Base-by-base conservation (phyloP, 2,113 vertebrate species). In the Forbesichthys agassizii region DNA sequence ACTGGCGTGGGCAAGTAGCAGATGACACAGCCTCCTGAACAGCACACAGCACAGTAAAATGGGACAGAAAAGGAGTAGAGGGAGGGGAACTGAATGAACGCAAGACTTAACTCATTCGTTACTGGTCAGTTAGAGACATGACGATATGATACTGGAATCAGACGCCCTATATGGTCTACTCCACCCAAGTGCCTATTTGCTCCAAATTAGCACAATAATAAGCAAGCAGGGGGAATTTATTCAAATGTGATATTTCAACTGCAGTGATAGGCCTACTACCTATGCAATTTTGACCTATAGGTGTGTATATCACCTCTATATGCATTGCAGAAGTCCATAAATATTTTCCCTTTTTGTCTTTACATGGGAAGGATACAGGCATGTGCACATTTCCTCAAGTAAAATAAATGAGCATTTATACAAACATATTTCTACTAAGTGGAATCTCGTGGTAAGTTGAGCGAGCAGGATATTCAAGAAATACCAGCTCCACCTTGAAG, bases 381-480 rank as follows among this genome's bases (percentile, higher is more conserved):
- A 66, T 57, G 55, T 42, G 3, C 33, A 18, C 33, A 11, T 11
- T 33, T 12, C 12, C 16, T 33, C 74, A 11, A 13, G 14, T 42
- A 51, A 13, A 3, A 9, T 51, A 42, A 42, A 27, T 27, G 56
- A 57, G 55, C 8, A 10, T 58, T 11, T 58, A 27, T 42, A 42
- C 36, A 42, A 42, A 42, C 36, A 42, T 42, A 42, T 42, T 42
- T 42, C 36, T 42, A 42, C 36, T 6, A 6, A 42, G 36, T 42
- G 36, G 36, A 42, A 42, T 51, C 62, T 20, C 13, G 27, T n/a
- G 36, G 51, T 8, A 33, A 69, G 48, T 16, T 78, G 70, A 73
- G 72, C 33, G 71, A 89, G 79, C 88, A 84, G 89, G 91, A 89
- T 79, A 84, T 85, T 88, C 92, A 89, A 88, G 91, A 93, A 91